Percentiles rank a stretch among this genome's conserved stretches.
These are phyloP conservation scores for Knipowitschia caucasica DNA, from an alignment of 2,797 vertebrate genomes.

Conservation along the genomic window DNA sequence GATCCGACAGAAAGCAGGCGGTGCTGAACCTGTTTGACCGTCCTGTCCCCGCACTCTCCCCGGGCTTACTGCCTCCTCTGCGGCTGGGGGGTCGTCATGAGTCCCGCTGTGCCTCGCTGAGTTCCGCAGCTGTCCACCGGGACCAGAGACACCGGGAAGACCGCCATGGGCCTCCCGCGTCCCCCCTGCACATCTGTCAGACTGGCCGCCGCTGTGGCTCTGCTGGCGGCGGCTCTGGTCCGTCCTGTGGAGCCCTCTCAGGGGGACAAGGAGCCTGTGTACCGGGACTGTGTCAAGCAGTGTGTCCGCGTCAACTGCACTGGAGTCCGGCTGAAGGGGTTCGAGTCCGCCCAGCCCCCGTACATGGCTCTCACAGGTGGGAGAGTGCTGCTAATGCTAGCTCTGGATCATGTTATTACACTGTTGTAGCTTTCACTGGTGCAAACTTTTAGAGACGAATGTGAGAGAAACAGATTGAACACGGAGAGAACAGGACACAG, in stretches of 20 bases:
- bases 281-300: conserved; percentile 86
- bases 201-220: conserved; percentile 51
- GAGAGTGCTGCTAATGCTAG: conserved; percentile 37
- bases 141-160: conserved; percentile 20
- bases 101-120: conserved; percentile 60
- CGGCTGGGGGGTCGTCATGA: conserved; percentile 42
- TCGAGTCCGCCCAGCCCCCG: conserved; percentile 87
- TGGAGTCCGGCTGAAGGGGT: conserved; percentile 81
- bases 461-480: no score
- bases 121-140: conserved; percentile 45
- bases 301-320: conserved; percentile 92
- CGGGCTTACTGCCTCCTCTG: no score
- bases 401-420: not conserved
- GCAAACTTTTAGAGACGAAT: no score
- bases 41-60: not conserved
- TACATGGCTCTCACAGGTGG: conserved; percentile 95
- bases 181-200: conserved; percentile 65
- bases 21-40: not conserved
- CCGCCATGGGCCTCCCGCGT: conserved; percentile 65
- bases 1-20: not conserved
- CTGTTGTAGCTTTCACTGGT: no score
- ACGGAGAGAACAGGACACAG: no score
- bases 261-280: conserved; percentile 92
- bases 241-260: conserved; percentile 77
- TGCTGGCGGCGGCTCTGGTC: conserved; percentile 55